These are phyloP conservation scores for Sitta carolinensis DNA, from an alignment of 2,797 vertebrate genomes.

Conservation along the genomic window DNA sequence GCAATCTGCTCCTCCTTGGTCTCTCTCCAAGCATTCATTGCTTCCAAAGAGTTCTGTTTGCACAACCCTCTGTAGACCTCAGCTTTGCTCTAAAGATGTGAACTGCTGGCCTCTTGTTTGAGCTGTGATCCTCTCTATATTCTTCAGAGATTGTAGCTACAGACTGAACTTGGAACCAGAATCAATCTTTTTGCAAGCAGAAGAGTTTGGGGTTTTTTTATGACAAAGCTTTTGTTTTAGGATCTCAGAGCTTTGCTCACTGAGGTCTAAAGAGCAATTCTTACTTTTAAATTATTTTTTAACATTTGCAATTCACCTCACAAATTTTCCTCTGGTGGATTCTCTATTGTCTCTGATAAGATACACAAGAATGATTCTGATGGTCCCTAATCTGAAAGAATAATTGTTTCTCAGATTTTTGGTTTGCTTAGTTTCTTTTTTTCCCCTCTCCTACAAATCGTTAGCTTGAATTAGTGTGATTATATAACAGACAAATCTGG, in stretches of 20 bases:
- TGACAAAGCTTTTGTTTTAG: not conserved
- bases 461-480: not conserved
- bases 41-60: not conserved
- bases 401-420: not conserved
- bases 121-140: not conserved
- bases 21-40: not conserved
- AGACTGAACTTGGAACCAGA: not conserved
- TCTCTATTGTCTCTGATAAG: not conserved
- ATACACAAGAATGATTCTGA: not conserved
- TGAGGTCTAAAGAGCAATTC: not conserved
- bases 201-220: not conserved
- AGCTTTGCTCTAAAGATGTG: not conserved
- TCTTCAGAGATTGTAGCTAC: not conserved
- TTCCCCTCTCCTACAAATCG: not conserved
- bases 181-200: not conserved
- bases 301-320: not conserved
- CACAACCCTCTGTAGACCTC: not conserved
- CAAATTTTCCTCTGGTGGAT: not conserved
- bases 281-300: not conserved
- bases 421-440: not conserved
- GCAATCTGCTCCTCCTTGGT: not conserved
- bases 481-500: not conserved
- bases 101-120: not conserved
- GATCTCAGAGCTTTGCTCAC: not conserved
- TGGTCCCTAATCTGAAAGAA: not conserved